These are phyloP conservation scores for Paralvinella palmiformis DNA, from an alignment of 1,140 invertebrate genomes.

Conservation along the genomic window DNA sequence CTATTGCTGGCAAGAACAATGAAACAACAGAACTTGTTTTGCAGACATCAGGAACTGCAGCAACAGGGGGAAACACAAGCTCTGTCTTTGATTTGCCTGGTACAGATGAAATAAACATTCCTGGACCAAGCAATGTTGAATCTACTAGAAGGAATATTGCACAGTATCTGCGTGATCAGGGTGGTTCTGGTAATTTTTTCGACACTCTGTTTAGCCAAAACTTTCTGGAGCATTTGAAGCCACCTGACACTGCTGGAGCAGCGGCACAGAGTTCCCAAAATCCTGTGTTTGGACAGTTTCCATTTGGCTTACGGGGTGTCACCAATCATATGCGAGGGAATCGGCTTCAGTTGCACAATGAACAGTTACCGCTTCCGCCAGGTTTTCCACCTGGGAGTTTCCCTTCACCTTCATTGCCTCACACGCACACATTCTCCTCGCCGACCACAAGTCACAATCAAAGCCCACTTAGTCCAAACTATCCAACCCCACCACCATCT, in stretches of 20 bases:
- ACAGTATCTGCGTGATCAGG: constrained; percentile 34
- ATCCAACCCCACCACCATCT: constrained; percentile 11
- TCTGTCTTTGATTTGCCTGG: background rate
- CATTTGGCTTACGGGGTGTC: too few species aligned
- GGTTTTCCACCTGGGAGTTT: constrained; percentile 23
- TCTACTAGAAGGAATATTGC: constrained; percentile 46
- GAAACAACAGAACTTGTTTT: constrained; percentile 70
- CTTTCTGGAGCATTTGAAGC: too few species aligned
- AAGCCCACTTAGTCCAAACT: constrained; percentile 11
- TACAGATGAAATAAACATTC: constrained; percentile 14
- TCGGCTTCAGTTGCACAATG: too few species aligned
- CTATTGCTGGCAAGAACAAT: constrained; percentile 68
- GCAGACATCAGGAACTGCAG: constrained; percentile 33
- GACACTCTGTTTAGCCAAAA: too few species aligned
- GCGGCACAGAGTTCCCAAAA: too few species aligned
- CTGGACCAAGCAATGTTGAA: constrained; percentile 43
- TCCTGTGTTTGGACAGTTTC: too few species aligned
- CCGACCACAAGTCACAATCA: background rate
- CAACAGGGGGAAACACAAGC: background rate
- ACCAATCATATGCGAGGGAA: too few species aligned
- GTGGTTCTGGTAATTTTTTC: background rate
- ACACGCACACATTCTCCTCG: background rate
- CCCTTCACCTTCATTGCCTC: background rate
- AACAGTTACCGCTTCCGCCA: too few species aligned
- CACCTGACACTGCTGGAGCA: too few species aligned